Percentiles rank a stretch among this genome's conserved stretches.
phyloP scores from a whole-genome alignment of 1,140 invertebrate species.

The Aphis gossypii region DNA sequence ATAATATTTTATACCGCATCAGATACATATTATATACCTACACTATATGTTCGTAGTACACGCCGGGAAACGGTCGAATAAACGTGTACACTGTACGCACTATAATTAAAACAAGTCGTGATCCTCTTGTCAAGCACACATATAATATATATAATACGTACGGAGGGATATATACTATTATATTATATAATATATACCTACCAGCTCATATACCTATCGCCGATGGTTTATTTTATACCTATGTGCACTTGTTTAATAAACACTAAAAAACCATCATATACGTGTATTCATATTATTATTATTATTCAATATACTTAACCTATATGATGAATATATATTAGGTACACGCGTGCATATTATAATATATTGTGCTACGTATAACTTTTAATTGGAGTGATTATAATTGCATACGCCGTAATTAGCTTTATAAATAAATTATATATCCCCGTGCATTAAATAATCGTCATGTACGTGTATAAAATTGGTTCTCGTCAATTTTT shows the following conservation, averaged over 20 bases:
- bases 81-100: neutral
- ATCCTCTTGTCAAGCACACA: neutral
- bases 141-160: neutral
- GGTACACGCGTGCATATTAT: neutral
- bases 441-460: neutral
- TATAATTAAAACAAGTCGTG: constrained; percentile 31
- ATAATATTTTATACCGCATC: neutral
- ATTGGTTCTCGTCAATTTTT: neutral
- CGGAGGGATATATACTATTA: neutral
- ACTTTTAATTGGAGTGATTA: neutral
- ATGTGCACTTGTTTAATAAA: neutral
- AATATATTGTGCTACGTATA: neutral
- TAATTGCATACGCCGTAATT: neutral
- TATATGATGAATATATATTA: neutral
- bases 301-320: neutral
- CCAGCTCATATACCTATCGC: neutral
- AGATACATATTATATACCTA: neutral
- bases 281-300: neutral
- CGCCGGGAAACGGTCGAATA: neutral
- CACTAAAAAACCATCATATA: neutral
- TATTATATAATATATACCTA: neutral
- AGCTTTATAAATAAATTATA: neutral
- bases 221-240: constrained; percentile 7
- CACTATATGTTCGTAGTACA: neutral
- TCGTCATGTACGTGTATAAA: neutral